Percentiles rank a stretch among this genome's conserved stretches.
Evolutionary conservation across 2,797 vertebrate species (phyloP).

Genomic region (Phoxinus dragarum): DNA sequence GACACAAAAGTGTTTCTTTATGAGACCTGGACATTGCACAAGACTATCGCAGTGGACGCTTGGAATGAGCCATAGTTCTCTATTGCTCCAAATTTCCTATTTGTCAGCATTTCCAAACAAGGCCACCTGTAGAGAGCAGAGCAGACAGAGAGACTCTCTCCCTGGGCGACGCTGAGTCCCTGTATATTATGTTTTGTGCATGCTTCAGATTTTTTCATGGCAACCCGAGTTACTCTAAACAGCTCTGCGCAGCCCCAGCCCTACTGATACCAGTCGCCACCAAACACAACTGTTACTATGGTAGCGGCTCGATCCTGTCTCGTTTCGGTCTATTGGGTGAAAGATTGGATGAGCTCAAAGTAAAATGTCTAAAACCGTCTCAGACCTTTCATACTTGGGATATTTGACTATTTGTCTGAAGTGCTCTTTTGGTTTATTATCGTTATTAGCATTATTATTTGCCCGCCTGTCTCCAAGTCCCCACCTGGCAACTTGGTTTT

Average conservation of each 20-base stretch:
- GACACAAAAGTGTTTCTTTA: conserved; percentile 14
- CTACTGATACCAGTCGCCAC: conserved; percentile 72
- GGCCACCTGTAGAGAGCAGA: conserved; percentile 75
- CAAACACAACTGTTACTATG: conserved; percentile 75
- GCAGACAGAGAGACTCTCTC: conserved; percentile 76
- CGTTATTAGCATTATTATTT: conserved; percentile 8
- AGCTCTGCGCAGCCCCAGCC: conserved; percentile 68
- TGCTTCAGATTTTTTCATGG: conserved; percentile 80
- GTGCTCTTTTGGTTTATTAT: neutral
- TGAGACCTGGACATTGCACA: conserved; percentile 26
- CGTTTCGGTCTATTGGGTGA: conserved; percentile 41
- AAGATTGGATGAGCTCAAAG: conserved; percentile 11
- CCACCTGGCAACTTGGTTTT: conserved; percentile 29
- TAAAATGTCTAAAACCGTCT: conserved; percentile 23
- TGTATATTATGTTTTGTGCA: conserved; percentile 82
- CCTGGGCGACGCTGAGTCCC: conserved; percentile 75
- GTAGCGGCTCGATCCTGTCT: conserved; percentile 58
- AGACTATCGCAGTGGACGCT: conserved; percentile 56
- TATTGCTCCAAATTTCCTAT: conserved; percentile 75
- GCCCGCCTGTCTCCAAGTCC: conserved; percentile 15
- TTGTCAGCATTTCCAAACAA: conserved; percentile 85
- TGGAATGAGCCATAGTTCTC: conserved; percentile 58
- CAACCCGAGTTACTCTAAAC: conserved; percentile 81
- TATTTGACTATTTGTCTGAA: conserved; percentile 10
- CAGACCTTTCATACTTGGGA: neutral